A percentile compares a stretch with the other conserved stretches of the same genome.
Conservation (phyloP, 1,140 invertebrate species). For the Drosophila pectinifera region DNA sequence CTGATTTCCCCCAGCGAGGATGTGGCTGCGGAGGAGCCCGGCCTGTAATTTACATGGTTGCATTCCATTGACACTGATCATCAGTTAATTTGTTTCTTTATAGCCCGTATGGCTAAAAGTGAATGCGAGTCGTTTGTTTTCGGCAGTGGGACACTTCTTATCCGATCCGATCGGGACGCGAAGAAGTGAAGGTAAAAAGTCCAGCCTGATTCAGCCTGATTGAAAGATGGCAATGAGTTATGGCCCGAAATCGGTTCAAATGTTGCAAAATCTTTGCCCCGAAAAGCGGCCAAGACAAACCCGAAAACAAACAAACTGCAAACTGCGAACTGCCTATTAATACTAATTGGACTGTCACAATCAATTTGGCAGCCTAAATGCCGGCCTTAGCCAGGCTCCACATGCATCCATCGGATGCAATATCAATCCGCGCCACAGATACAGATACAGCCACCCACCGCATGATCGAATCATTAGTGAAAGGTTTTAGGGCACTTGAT, state of each 20-base stretch:
- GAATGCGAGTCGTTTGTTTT: constrained; percentile 81
- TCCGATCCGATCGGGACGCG: constrained; percentile 39
- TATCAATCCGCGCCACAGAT: constrained; percentile 4
- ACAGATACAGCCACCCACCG: constrained; percentile 34
- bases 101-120: constrained; percentile 70
- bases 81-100: constrained; percentile 84
- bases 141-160: constrained; percentile 80
- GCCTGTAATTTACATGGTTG: constrained; percentile 77
- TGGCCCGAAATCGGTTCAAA: constrained; percentile 28
- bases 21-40: constrained; percentile 13
- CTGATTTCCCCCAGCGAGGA: constrained; percentile 44
- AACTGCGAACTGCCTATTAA: constrained; percentile 35
- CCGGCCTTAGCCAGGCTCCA: constrained; percentile 8
- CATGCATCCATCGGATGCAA: constrained; percentile 24
- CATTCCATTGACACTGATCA: constrained; percentile 84
- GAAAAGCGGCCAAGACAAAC: constrained; percentile 12
- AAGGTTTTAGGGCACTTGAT: constrained; percentile 83
- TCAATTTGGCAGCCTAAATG: constrained; percentile 60
- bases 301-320: constrained; percentile 26
- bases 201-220: constrained; percentile 36
- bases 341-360: constrained; percentile 73
- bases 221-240: constrained; percentile 56
- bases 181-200: constrained; percentile 46
- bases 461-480: constrained; percentile 83
- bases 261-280: constrained; percentile 20